These are phyloP conservation scores for Parasteatoda lunata DNA, from an alignment of 2,888 invertebrate genomes.

Conservation along the genomic window DNA sequence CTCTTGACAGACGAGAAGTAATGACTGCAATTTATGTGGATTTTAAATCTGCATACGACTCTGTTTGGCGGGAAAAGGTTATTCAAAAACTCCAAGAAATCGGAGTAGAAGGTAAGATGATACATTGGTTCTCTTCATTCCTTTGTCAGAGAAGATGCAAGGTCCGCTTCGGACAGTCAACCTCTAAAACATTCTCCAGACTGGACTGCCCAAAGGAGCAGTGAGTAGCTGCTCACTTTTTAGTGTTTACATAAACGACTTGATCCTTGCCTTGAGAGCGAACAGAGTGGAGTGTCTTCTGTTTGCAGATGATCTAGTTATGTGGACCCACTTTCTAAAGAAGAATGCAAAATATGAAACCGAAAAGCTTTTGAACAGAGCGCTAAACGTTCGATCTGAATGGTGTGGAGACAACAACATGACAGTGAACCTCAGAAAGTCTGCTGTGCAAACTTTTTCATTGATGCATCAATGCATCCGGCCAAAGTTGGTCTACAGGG, in stretches of 20 bases:
- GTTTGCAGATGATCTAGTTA: slow-evolving; percentile 1
- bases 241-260: too few species aligned
- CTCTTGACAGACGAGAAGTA: neutral
- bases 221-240: too few species aligned
- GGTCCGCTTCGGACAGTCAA: too few species aligned
- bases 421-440: neutral
- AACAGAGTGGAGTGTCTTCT: neutral
- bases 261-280: too few species aligned
- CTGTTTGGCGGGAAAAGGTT: too few species aligned
- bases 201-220: too few species aligned
- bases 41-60: neutral
- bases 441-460: neutral
- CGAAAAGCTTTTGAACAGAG: neutral
- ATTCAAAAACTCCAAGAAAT: too few species aligned
- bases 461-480: slow-evolving; percentile 2
- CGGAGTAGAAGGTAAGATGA: too few species aligned
- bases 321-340: neutral
- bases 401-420: neutral
- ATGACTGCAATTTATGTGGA: neutral
- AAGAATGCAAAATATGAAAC: neutral
- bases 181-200: too few species aligned
- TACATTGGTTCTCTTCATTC: too few species aligned
- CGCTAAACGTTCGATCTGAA: neutral
- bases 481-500: neutral
- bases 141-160: too few species aligned